phyloP scores from a whole-genome alignment of 2,113 vertebrate genomes.

The Pongo pygmaeus region DNA sequence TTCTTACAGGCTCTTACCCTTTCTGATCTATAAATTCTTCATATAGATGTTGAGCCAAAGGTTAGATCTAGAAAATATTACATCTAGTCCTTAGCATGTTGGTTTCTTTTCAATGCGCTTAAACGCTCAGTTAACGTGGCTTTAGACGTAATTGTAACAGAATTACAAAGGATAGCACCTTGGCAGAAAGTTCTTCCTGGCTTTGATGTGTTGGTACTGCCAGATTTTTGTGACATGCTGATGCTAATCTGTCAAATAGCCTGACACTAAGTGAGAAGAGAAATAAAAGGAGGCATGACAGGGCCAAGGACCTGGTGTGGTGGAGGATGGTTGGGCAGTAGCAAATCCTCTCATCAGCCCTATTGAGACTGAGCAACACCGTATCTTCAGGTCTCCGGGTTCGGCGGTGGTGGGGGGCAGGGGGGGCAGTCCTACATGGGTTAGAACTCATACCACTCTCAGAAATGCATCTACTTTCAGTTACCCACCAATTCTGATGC shows the following conservation, averaged over 20 bases:
- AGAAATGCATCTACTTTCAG: not conserved
- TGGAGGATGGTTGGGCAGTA: not conserved
- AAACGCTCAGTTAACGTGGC: not conserved
- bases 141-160: conserved; percentile 33
- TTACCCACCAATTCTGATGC: too few relatives aligned
- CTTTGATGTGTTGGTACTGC: conserved; percentile 19
- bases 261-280: not conserved
- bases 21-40: not conserved
- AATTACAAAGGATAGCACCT: not conserved
- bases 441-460: not conserved
- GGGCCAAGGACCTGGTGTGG: not conserved
- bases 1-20: not conserved
- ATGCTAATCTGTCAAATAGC: not conserved
- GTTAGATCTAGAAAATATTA: not conserved
- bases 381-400: not conserved
- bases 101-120: conserved; percentile 14
- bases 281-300: not conserved
- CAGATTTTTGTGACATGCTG: not conserved
- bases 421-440: too few relatives aligned
- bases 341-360: not conserved
- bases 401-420: too few relatives aligned
- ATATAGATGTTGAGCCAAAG: not conserved
- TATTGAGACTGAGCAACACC: not conserved
- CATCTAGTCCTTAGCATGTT: not conserved
- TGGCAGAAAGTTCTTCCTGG: conserved; percentile 37